Base-by-base conservation (phyloP, 2,888 invertebrate genomes). In the Agrilus biguttatus region DNA sequence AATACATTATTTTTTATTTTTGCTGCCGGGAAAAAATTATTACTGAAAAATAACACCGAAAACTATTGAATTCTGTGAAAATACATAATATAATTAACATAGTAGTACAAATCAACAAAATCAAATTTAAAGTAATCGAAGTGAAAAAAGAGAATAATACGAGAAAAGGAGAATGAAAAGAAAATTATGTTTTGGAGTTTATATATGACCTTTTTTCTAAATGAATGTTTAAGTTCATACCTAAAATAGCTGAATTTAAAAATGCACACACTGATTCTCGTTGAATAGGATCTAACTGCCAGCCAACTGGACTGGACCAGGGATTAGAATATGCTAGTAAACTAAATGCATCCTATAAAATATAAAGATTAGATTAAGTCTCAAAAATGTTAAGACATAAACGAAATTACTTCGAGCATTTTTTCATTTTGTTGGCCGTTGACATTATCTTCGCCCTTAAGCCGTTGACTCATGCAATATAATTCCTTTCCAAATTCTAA, bases 281-380 rank as follows among this genome's bases (percentile, higher is more conserved):
- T 61, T 93, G 87, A 54, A 84, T 78, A n/a, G 95, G 87, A 67
- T 92, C 85, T 57, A 97, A 74, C 68, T 95, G 92, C 85, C 90
- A 91, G 47, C 93, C 93, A 48, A 96, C 84, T 14, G 95, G 95
- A 68, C 93, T 93, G 61, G 82, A 83, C 92, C 92, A 95, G 28
- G 96, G 97, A 73, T 97, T 95, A 55, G 91, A 86, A 70, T 97
- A 97, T 39, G 96, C 96, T 62, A 97, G 74, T 62, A 97, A 76
- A 72, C 95, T 95, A 74, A 96, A 97, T 61, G 96, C 96, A 70
- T 96, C 90, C 86, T 93, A 72, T 21, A 59, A 51, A 44, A 46
- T 33, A 40, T 33, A 34, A 39, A 37, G 14, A 33, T 21, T 37
- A 36, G 21, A 13, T 36, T n/a, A 33, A 33, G 5, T 5, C 14